Base-by-base conservation (phyloP, 92 coral and sea anemone genomes). In the Parazoanthus swiftii region DNA sequence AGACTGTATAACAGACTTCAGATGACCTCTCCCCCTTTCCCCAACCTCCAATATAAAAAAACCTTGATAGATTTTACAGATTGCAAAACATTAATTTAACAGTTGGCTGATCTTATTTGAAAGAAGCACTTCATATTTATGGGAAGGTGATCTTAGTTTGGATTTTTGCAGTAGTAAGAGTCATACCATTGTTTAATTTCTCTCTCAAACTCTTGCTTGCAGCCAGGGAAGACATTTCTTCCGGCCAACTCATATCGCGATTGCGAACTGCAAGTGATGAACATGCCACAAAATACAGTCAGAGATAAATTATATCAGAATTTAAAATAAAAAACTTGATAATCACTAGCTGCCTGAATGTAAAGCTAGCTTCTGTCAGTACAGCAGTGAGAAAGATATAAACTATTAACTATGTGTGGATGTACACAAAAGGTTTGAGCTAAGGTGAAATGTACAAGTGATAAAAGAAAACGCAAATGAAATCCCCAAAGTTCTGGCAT, bases 191-290 rank as follows among this genome's bases (percentile, higher is more conserved):
- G 73, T 95, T 95, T 21, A 95, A 90, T 71, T 97, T 97, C 81
- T 97, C 99, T 75, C 88, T 94, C 54, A 97, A 88, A 82, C 97
- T 92, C 77, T 94, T 97, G 88, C 91, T 97, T 37, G 95, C 85
- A n/a, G 99, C 99, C 23, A 97, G 82, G 13, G 98, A 95, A 9
- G 99, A 93, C 99, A 97, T 97, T 86, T 97, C 99, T 82, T 97
- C 99, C 39, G 99, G 99, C 99, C 99, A 97, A 82, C 99, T 97
- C 99, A 97, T 97, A 89, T 97, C 99, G 67, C 99, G 92, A 76
- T 97, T 97, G 46, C 99, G 98, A 82, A 97, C 99, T 97, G 76
- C 8, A 81, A 38, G 21, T 3, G 18, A 79, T 46, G 51, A 85
- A 81, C 48, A 77, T n/a, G 15, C 11, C 46, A 88, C 23, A 38